Evolutionary conservation across 2,888 invertebrate species (phyloP).

Genomic region (Copidosoma aretas): DNA sequence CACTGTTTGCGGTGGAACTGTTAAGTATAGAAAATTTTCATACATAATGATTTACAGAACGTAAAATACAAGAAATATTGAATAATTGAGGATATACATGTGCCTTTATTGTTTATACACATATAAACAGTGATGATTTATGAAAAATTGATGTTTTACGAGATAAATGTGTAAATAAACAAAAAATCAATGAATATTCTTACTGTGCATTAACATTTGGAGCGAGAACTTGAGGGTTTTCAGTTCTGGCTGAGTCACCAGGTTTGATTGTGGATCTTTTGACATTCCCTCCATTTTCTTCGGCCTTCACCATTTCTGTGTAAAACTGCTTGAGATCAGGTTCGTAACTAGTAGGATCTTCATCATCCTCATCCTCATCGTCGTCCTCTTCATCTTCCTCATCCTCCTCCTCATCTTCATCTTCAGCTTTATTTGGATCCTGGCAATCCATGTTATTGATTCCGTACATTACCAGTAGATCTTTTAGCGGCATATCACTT

Average conservation of each 20-base stretch:
- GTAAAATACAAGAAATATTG: too few relatives aligned
- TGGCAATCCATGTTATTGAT: conserved; percentile 65
- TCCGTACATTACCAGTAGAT: conserved; percentile 88
- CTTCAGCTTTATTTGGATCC: conserved; percentile 53
- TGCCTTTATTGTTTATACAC: too few relatives aligned
- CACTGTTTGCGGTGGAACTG: conserved; percentile 10
- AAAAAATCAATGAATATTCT: not conserved
- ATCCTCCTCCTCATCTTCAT: conserved; percentile 56
- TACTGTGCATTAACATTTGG: conserved; percentile 27
- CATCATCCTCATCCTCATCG: conserved; percentile 61
- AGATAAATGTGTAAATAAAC: too few relatives aligned
- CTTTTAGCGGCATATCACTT: conserved; percentile 95
- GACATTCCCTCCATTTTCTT: conserved; percentile 33
- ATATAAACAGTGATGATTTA: too few relatives aligned
- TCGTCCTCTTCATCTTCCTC: conserved; percentile 57
- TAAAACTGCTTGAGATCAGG: conserved; percentile 60
- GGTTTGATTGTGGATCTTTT: conserved; percentile 33
- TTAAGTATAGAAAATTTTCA: not conserved
- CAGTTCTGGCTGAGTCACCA: conserved; percentile 26
- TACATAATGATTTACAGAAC: too few relatives aligned
- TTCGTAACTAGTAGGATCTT: conserved; percentile 51
- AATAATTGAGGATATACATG: too few relatives aligned
- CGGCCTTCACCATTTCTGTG: conserved; percentile 57
- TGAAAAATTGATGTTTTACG: too few relatives aligned
- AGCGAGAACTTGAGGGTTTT: conserved; percentile 9